Percentiles rank a stretch among this genome's conserved stretches.
Evolutionary conservation across 2,888 invertebrate genomes (phyloP).

Genomic region (Folsomia candida): DNA sequence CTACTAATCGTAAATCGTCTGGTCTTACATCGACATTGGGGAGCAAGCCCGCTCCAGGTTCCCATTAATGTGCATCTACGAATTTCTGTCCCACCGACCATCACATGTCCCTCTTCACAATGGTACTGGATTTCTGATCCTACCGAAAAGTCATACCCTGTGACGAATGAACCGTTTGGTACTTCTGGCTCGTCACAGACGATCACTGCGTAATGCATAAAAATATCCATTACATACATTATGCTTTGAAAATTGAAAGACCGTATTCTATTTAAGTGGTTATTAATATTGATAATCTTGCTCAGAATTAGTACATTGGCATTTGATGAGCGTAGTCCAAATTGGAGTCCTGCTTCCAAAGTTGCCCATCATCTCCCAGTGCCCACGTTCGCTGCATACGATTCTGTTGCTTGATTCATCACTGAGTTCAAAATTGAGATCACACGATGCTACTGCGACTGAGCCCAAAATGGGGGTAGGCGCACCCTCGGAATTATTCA

Average conservation of each 20-base stretch:
- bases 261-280: too few relatives aligned
- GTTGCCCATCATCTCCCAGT: constrained; percentile 22
- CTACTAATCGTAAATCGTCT: constrained; percentile 49
- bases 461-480: constrained; percentile 75
- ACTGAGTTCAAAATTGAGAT: constrained; percentile 74
- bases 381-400: constrained; percentile 31
- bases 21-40: constrained; percentile 80
- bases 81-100: constrained; percentile 66
- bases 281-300: too few relatives aligned
- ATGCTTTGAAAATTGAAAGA: neutral
- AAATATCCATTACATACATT: neutral
- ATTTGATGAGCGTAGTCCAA: constrained; percentile 29
- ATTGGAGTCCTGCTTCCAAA: constrained; percentile 12
- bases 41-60: constrained; percentile 79
- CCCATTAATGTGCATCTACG: constrained; percentile 73
- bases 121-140: constrained; percentile 83
- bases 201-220: constrained; percentile 63
- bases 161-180: constrained; percentile 79
- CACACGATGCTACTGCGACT: constrained; percentile 74
- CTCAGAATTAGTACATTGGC: too few relatives aligned
- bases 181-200: constrained; percentile 83
- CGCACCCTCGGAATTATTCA: constrained; percentile 69
- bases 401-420: constrained; percentile 29
- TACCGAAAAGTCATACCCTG: constrained; percentile 84
- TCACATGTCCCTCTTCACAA: constrained; percentile 72